Conservation (phyloP, 2,113 vertebrate genomes). For the Crotophaga sulcirostris region DNA sequence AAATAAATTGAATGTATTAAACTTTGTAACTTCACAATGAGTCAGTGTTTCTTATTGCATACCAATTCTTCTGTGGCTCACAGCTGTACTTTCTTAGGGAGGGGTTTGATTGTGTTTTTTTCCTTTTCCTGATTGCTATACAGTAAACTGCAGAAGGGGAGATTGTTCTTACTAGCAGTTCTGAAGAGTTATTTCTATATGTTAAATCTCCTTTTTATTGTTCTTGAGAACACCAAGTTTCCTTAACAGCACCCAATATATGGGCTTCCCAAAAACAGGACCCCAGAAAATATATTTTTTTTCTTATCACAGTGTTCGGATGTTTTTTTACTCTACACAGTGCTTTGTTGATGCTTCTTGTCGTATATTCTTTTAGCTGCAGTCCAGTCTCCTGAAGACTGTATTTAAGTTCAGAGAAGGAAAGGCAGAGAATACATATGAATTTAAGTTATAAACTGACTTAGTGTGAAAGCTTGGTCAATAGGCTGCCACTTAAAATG, state of each 20-base stretch:
- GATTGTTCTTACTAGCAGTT: not conserved
- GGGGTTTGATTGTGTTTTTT: not conserved
- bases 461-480: not conserved
- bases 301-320: not conserved
- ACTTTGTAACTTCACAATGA: not conserved
- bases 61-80: not conserved
- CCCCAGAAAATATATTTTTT: not conserved
- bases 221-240: not conserved
- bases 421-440: not conserved
- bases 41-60: not conserved
- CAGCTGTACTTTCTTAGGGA: not conserved
- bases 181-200: not conserved
- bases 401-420: not conserved
- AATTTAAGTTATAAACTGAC: too few relatives aligned
- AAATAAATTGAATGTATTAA: not conserved
- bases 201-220: not conserved
- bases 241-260: not conserved
- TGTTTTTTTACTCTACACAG: not conserved
- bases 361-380: not conserved
- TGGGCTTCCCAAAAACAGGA: too few relatives aligned
- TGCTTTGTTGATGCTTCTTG: not conserved
- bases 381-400: not conserved
- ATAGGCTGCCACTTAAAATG: not conserved
- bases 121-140: rapidly evolving
- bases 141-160: not conserved